Conservation (phyloP, 1,140 invertebrate genomes). For the Saccostrea echinata region DNA sequence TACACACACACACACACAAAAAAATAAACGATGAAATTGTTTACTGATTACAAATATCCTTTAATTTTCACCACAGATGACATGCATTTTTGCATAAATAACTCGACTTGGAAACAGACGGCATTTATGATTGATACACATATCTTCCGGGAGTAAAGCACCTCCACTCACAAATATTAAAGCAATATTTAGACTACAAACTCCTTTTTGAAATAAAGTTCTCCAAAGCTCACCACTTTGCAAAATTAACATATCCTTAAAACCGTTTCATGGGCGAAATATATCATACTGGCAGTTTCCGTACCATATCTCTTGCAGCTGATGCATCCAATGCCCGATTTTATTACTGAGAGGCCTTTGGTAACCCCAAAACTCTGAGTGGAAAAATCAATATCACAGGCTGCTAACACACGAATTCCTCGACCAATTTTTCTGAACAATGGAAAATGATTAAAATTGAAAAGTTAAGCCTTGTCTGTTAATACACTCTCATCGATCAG, state of each 20-base stretch:
- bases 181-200: too few relatives aligned
- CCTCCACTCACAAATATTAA: too few relatives aligned
- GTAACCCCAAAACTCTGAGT: neutral
- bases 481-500: neutral
- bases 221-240: too few relatives aligned
- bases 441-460: neutral
- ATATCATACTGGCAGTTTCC: neutral
- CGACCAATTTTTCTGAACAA: neutral
- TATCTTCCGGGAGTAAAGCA: too few relatives aligned
- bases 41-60: too few relatives aligned
- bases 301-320: neutral
- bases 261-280: too few relatives aligned
- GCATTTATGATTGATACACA: too few relatives aligned
- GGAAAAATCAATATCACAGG: neutral
- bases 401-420: neutral
- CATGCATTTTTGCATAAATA: too few relatives aligned
- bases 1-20: neutral
- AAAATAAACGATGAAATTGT: neutral
- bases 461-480: neutral
- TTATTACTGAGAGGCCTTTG: neutral
- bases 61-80: too few relatives aligned
- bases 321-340: neutral
- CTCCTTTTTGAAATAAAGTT: too few relatives aligned
- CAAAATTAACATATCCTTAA: too few relatives aligned
- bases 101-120: too few relatives aligned